A percentile compares a stretch with the other conserved stretches of the same genome.
These are phyloP conservation scores for Esox niger DNA, from an alignment of 2,113 vertebrate genomes.

Conservation along the genomic window DNA sequence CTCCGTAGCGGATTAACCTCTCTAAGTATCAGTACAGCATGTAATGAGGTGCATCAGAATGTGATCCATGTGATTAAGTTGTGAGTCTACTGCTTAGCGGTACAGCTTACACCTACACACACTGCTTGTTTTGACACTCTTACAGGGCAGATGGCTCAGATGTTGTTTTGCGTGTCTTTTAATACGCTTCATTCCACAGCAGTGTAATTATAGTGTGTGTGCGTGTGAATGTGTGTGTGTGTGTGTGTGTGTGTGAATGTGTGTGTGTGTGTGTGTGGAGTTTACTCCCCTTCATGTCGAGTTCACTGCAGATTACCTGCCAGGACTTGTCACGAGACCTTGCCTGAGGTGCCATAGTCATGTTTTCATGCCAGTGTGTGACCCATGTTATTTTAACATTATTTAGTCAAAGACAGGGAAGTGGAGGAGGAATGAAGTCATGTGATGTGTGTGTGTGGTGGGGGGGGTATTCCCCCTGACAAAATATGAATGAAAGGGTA, in stretches of 20 bases:
- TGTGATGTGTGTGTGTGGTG: too few species aligned
- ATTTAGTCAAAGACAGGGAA: background rate
- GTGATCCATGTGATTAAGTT: too few species aligned
- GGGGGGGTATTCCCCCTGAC: too few species aligned
- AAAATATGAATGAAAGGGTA: too few species aligned
- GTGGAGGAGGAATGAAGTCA: too few species aligned
- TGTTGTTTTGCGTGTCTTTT: constrained; percentile 25
- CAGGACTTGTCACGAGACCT: constrained; percentile 54
- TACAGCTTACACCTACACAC: too few species aligned
- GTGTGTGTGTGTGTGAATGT: background rate
- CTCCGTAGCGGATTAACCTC: too few species aligned
- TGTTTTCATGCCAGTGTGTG: constrained; percentile 8
- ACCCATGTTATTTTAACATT: too few species aligned
- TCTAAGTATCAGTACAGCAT: too few species aligned
- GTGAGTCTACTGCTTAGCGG: too few species aligned
- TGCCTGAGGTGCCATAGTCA: constrained; percentile 31
- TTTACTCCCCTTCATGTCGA: constrained; percentile 52
- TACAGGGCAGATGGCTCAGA: constrained; percentile 16
- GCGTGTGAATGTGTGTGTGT: constrained; percentile 13
- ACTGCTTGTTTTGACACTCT: background rate
- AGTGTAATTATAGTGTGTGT: background rate
- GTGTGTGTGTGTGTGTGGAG: constrained; percentile 21
- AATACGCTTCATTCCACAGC: constrained; percentile 32
- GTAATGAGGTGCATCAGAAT: too few species aligned
- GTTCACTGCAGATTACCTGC: constrained; percentile 52